Percentiles rank a stretch among this genome's conserved stretches.
Conservation (phyloP, 2,888 invertebrate species). For the Aquatica leii region DNA sequence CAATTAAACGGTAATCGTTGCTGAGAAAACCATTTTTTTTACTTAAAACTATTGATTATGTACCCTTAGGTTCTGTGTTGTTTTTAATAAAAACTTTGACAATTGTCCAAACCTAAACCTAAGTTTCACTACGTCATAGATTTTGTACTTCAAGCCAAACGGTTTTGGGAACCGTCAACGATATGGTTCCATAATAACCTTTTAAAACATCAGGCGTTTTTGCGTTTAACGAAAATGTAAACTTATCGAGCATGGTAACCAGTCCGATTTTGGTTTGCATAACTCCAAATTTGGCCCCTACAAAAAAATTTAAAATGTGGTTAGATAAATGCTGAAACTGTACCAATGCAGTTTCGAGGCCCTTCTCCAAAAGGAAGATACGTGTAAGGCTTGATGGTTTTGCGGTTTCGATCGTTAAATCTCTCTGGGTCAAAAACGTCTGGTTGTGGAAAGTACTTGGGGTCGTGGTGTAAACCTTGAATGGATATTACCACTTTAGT, state of each 20-base stretch:
- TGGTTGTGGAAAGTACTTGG: conserved; percentile 23
- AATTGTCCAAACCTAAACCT: too few relatives aligned
- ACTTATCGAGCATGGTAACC: conserved; percentile 40
- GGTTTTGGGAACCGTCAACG: conserved; percentile 23
- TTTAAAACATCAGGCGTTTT: conserved; percentile 44
- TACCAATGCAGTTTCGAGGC: conserved; percentile 67
- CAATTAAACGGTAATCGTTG: too few relatives aligned
- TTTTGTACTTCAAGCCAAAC: conserved; percentile 24
- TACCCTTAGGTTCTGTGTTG: too few relatives aligned
- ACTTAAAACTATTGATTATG: too few relatives aligned
- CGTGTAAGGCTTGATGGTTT: conserved; percentile 8
- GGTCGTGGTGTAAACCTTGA: conserved; percentile 43
- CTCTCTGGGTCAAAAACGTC: conserved; percentile 24
- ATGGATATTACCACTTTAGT: conserved; percentile 43
- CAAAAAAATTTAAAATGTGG: neutral
- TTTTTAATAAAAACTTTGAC: too few relatives aligned
- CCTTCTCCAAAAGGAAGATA: conserved; percentile 68
- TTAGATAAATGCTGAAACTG: conserved; percentile 10
- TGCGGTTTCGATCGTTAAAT: conserved; percentile 10
- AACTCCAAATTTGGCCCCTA: conserved; percentile 44
- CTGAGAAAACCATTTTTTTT: too few relatives aligned
- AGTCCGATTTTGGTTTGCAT: conserved; percentile 48
- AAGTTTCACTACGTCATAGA: too few relatives aligned
- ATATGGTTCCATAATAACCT: conserved; percentile 27
- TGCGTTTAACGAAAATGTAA: conserved; percentile 40